Conservation (phyloP, 92 coral and sea anemone species). For the Bergia puertoricense region DNA sequence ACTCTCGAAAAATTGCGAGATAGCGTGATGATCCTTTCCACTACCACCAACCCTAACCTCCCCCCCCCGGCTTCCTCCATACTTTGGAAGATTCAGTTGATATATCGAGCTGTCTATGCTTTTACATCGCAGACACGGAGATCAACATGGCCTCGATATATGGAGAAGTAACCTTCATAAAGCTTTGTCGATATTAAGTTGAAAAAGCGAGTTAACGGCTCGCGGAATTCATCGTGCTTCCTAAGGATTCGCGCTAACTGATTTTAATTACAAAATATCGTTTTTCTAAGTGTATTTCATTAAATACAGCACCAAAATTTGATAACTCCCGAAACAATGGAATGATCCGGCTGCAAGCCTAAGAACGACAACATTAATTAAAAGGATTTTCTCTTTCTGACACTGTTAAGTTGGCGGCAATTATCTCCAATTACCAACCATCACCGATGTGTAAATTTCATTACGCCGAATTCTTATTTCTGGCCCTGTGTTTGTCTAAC, state of each 20-base stretch:
- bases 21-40: too few relatives aligned
- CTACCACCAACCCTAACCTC: not conserved
- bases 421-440: slow-evolving; percentile 98
- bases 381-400: slow-evolving; percentile 83
- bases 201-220: not conserved
- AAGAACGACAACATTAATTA: slow-evolving; percentile 92
- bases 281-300: slow-evolving; percentile 47
- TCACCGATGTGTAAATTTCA: slow-evolving; percentile 99
- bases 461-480: slow-evolving; percentile 80
- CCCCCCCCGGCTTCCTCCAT: not conserved
- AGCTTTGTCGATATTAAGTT: not conserved
- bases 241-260: slow-evolving; percentile 15
- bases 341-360: slow-evolving; percentile 76
- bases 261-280: slow-evolving; percentile 44
- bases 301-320: slow-evolving; percentile 63
- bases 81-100: not conserved
- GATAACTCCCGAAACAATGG: slow-evolving; percentile 70
- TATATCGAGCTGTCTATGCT: not conserved
- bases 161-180: not conserved
- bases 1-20: not conserved
- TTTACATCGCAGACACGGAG: too few relatives aligned
- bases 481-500: slow-evolving; percentile 64
- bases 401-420: slow-evolving; percentile 99
- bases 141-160: not conserved
- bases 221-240: not conserved